Percentiles rank a stretch among this genome's conserved stretches.
Evolutionary conservation across 2,888 invertebrate species (phyloP).

Genomic region (Aelia acuminata): DNA sequence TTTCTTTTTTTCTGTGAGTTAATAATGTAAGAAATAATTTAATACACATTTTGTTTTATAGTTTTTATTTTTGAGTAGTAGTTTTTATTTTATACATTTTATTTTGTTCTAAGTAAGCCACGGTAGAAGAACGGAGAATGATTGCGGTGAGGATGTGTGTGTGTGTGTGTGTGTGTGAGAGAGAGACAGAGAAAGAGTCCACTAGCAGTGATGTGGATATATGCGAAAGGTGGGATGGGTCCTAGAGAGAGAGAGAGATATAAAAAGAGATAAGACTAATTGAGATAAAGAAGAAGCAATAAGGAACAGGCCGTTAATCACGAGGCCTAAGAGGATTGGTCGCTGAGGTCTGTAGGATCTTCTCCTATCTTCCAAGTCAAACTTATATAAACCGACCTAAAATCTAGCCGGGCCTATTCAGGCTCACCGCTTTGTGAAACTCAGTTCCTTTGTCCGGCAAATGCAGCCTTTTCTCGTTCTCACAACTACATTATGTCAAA

Average conservation of each 20-base stretch:
- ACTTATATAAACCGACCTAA: conserved; percentile 22
- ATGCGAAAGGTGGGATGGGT: neutral
- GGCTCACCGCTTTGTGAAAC: neutral
- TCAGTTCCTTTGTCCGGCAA: neutral
- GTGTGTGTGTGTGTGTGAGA: too few species aligned
- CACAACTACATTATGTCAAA: neutral
- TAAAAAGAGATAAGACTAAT: conserved; percentile 37
- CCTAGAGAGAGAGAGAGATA: neutral
- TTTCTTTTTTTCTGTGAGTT: too few species aligned
- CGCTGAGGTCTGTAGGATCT: neutral
- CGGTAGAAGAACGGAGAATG: too few species aligned
- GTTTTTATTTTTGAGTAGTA: too few species aligned
- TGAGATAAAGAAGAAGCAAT: conserved; percentile 50
- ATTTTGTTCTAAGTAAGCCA: too few species aligned
- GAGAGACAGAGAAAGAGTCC: neutral
- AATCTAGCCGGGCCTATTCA: conserved; percentile 20
- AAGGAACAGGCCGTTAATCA: conserved; percentile 15
- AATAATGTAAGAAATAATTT: too few species aligned
- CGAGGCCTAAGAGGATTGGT: neutral
- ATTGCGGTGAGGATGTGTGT: too few species aligned
- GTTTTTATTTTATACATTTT: too few species aligned
- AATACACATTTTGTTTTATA: too few species aligned
- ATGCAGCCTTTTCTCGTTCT: neutral
- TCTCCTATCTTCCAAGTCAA: neutral
- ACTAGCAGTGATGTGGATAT: neutral